Base-by-base conservation (phyloP, 2,888 invertebrate species). In the Litoditis marina region DNA sequence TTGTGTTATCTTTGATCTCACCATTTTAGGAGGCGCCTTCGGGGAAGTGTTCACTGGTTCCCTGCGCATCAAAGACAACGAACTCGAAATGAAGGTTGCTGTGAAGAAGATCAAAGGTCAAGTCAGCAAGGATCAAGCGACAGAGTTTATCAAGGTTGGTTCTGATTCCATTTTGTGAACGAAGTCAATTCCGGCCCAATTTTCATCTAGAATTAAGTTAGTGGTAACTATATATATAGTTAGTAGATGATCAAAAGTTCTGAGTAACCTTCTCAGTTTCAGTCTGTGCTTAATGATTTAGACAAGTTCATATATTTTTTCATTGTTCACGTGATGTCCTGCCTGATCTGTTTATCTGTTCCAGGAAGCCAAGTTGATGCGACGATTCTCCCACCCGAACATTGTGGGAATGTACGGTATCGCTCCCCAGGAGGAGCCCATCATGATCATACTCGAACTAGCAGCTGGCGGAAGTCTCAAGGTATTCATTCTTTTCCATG, bases 381-480 rank as follows among this genome's bases (percentile, higher is more conserved):
- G 66, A 31, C 31, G 55, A 34, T 39, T 65, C 6, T 25, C 51
- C 31, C 69, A 69, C 25, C 54, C 44, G 5, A 69, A 69, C 49
- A 66, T 66, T 25, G 69, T 69, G 5, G 61, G 58, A 2, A 52
- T 69, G 11, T 64, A 46, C 39, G 74, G 74, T 5, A 66, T 73
- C 8, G 66, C 69, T 2, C 63, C 63, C 27, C 60, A 53, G 30
- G 66, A 66, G 49, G 66, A 69, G 39, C 69, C 69, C 5, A 39
- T 69, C 30, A 69, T 69, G 69, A 69, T 69, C 51, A 54, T 63
- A 16, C 55, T 69, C 34, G 69, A 69, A 52, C 53, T 69, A 19
- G 65, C 66, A 11, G 63, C 60, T 7, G 72, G 70, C 19, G 76
- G 75, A 16, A 65, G 64, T 27, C 56, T 73, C 11, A 64, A 70